Base-by-base conservation (phyloP, 2,797 vertebrate species). In the Microcaecilia unicolor region DNA sequence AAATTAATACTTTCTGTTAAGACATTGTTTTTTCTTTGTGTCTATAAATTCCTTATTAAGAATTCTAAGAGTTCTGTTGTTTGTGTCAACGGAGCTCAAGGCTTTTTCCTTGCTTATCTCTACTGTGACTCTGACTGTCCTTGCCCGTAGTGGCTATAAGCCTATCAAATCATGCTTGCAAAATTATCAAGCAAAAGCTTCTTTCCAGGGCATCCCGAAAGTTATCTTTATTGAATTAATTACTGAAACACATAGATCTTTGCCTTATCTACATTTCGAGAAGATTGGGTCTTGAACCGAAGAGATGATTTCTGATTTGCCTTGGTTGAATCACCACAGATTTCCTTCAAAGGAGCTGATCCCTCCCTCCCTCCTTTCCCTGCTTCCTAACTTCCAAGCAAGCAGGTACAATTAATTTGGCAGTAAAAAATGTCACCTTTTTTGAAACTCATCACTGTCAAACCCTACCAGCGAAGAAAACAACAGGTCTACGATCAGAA, bases 191-290 rank as follows among this genome's bases (percentile, higher is more conserved):
- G 52, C 60, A 48, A 67, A 64, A 61, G 14, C 20, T 22, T 57
- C 12, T 34, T 58, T 64, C 62, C 33, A 61, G 51, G 41, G 32
- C 29, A 46, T n/a, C 27, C 54, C 25, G 44, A 30, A 56, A 59
- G 41, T 69, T 72, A 68, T 68, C 64, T 59, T 9, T 50, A 40
- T 37, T 56, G 41, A 70, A 65, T 62, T 81, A 77, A 76, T 71
- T 76, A 50, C 41, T 34, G 25, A 47, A 57, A 54, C 34, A 50
- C 28, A 48, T 45, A 44, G 24, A 58, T 33, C 39, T 60, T 12
- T 50, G 38, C 14, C 51, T 73, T 78, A 74, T 73, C 73, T 74
- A 31, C 27, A 45, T 43, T 56, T 47, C 33, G 35, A 46, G 47
- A n/a, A 67, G 41, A 49, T 35, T 52, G 18, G 21, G 34, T 49